phyloP scores from a whole-genome alignment of 1,140 invertebrate genomes.

The Stenopsyche tienmushanensis region DNA sequence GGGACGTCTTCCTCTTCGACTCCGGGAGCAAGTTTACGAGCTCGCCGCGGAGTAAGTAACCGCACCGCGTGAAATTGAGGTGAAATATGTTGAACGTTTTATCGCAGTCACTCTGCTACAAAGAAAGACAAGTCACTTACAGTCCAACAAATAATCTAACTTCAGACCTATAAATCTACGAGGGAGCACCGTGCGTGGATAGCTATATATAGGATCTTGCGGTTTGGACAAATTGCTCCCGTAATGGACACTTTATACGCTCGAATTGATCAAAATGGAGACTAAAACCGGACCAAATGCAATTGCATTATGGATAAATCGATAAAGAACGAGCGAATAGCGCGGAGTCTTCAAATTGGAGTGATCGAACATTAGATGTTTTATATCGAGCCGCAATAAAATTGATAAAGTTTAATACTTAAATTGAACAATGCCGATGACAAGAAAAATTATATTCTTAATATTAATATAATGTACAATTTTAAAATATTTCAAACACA shows the following conservation, averaged over 20 bases:
- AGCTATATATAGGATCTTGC: too few species aligned
- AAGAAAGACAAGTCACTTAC: neutral
- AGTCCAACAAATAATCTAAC: neutral
- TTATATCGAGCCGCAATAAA: too few species aligned
- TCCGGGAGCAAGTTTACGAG: neutral
- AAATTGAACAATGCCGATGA: too few species aligned
- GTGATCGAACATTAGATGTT: too few species aligned
- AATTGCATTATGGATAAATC: neutral
- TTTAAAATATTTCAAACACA: too few species aligned
- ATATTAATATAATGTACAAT: too few species aligned
- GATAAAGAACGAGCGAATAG: neutral
- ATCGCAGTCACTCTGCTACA: neutral
- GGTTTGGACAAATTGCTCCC: too few species aligned
- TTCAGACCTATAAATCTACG: neutral
- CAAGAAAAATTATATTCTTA: too few species aligned
- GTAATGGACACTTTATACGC: neutral
- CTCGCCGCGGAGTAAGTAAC: neutral
- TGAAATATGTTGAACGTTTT: neutral
- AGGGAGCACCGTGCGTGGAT: neutral
- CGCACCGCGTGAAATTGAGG: constrained; percentile 4
- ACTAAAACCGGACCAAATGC: neutral
- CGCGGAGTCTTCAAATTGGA: too few species aligned
- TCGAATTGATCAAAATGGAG: neutral
- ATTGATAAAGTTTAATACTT: too few species aligned
- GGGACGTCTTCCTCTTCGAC: neutral